phyloP scores from a whole-genome alignment of 2,113 vertebrate species.

The Bos taurus region DNA sequence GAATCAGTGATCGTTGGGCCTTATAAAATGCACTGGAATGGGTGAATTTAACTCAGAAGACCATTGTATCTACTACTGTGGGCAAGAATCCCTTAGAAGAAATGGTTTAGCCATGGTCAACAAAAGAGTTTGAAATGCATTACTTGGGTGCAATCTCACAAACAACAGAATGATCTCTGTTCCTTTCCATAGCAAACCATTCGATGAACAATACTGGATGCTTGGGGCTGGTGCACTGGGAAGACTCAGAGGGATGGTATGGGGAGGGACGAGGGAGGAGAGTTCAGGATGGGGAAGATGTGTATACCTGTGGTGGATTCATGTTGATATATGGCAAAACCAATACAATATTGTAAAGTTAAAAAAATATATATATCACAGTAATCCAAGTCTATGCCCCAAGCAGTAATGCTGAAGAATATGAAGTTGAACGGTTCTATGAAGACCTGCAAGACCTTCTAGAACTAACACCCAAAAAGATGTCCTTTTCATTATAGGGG shows the following conservation, averaged over 20 bases:
- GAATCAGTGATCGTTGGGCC: background rate
- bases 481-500: rapidly evolving
- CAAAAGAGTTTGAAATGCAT: background rate
- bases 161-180: too few relatives aligned
- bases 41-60: background rate
- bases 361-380: too few relatives aligned
- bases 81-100: background rate
- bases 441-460: background rate
- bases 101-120: background rate
- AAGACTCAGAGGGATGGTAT: too few relatives aligned
- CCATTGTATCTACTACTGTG: background rate
- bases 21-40: background rate
- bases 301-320: too few relatives aligned
- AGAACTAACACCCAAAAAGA: background rate
- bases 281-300: too few relatives aligned
- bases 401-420: background rate
- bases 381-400: background rate
- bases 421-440: background rate
- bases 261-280: too few relatives aligned
- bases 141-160: background rate
- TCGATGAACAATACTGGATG: too few relatives aligned
- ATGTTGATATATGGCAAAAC: too few relatives aligned
- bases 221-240: too few relatives aligned
- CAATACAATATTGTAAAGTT: too few relatives aligned
- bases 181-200: too few relatives aligned